Base-by-base conservation (phyloP, 2,797 vertebrate species). In the Sebastes trivittatus region DNA sequence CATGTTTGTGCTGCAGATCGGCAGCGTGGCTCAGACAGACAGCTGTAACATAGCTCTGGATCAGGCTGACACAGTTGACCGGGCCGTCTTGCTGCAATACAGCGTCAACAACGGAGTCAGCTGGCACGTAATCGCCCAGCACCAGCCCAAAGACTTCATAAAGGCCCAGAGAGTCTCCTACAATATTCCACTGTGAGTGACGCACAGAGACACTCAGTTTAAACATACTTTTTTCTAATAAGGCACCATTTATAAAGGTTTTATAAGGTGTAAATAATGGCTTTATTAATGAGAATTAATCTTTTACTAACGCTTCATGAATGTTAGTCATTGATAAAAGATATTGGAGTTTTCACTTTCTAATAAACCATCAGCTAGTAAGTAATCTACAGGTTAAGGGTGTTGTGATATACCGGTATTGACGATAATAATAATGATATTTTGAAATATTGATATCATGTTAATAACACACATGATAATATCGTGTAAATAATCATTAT, bases 1-100 rank as follows among this genome's bases (percentile, higher is more conserved):
- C 95, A 99, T 99, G 98, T 99, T 99, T 94, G 98, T 99, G 94
- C 96, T 99, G 94, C 98, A 99, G 96, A 99, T 99, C 29, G 98
- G 98, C 94, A 99, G 98, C 34, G 87, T 95, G 34, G 94, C 97
- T 2, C 98, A 99, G 90, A 99, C 98, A 23, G 98, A 97, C 85
- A 99, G 98, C 92, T 99, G 98, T 89, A 99, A 99, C 90, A 96
- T 97, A 6, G 98, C 98, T 84, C 95, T 98, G 91, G 97, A 96
- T 68, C 96, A 97, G 89, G 94, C 96, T 0, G 96, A 99, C 67
- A 95, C 97, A 0, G 97, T 98, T 63, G 98, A 99, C 94, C 97
- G 97, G 77, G 98, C 98, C 0, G 98, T 99, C 81, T 96, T 99
- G 72, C 96, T 99, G 76, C 98, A 99, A 66, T 99, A 99, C 95